Evolutionary conservation across 2,113 vertebrate genomes (phyloP), one percentile per base, ranked within the genome.

Genomic region (Rhinolophus sinicus): DNA sequence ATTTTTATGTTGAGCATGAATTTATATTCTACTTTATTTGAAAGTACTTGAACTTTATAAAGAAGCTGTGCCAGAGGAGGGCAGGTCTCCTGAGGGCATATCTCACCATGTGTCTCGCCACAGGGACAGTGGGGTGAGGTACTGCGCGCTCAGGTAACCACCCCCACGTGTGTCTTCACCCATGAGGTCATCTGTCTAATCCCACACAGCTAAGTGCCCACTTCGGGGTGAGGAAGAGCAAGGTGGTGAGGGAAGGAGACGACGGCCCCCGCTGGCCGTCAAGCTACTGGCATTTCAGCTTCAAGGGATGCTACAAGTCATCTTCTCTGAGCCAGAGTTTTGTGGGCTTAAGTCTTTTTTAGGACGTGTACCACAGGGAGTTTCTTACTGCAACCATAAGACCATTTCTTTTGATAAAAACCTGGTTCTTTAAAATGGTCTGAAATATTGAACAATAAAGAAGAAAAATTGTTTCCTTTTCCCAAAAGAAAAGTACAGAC

Each of bases 361-460:
- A 65, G 58, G n/a, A 67, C 9, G 7, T 15, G 8, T 13, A 30
- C 18, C 15, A 33, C 4, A 3, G 60, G 44, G 38, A 64, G 38
- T 50, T 62, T 82, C 35, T 83, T 21, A 67, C 30, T 75, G 28
- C 13, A 33, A 40, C 80, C 72, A 4, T 5, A 58, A 90, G 35
- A 58, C 80, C 40, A 72, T 90, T 84, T 87, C 60, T 89, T 85
- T 73, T 54, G 50, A 40, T 84, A 44, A 89, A 78, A 96, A 62
- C 15, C 47, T 35, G n/a, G 38, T 65, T 88, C 52, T 93, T 96
- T 38, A 60, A 78, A 97, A 94, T 77, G 47, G 11, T 60, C 70
- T 62, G 21, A 78, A 90, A 90, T 62, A 80, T 4, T 67, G 67
- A 33, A 67, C 12, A 82, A 26, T 22, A 70, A 83, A 78, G 52